phyloP scores from a whole-genome alignment of 2,113 vertebrate genomes.

The Tursiops truncatus region DNA sequence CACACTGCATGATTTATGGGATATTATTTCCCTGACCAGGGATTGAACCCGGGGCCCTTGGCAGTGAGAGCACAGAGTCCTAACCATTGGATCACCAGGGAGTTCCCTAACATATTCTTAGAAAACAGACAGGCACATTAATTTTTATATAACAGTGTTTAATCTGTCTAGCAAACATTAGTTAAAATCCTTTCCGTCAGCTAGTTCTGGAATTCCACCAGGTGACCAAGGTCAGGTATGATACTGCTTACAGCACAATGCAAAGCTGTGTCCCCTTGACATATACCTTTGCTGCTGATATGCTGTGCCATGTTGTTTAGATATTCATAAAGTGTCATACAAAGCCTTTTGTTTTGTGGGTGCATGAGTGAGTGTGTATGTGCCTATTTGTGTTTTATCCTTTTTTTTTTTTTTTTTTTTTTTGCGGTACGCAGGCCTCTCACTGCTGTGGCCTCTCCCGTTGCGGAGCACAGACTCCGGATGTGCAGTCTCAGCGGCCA shows the following conservation, averaged over 20 bases:
- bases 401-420: background rate
- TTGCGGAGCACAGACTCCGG: too few relatives aligned
- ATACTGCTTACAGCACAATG: background rate
- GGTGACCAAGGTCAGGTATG: too few relatives aligned
- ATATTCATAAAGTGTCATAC: background rate
- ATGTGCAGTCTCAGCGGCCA: rapidly evolving
- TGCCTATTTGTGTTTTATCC: background rate
- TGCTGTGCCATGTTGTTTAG: background rate
- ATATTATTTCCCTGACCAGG: background rate
- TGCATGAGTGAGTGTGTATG: background rate
- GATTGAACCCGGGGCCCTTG: background rate
- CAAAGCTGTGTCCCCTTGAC: background rate
- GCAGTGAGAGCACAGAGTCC: background rate
- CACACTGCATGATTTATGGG: background rate
- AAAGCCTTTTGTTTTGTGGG: background rate
- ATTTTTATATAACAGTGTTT: background rate
- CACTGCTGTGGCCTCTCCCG: too few relatives aligned
- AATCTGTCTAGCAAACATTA: background rate
- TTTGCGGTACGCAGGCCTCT: too few relatives aligned
- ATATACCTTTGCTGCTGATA: background rate
- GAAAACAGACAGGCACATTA: background rate
- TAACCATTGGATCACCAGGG: background rate
- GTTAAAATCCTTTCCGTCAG: background rate
- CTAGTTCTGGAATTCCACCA: background rate
- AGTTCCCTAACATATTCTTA: background rate